Conservation (phyloP, 2,113 vertebrate species). For the Laticauda laticaudata region DNA sequence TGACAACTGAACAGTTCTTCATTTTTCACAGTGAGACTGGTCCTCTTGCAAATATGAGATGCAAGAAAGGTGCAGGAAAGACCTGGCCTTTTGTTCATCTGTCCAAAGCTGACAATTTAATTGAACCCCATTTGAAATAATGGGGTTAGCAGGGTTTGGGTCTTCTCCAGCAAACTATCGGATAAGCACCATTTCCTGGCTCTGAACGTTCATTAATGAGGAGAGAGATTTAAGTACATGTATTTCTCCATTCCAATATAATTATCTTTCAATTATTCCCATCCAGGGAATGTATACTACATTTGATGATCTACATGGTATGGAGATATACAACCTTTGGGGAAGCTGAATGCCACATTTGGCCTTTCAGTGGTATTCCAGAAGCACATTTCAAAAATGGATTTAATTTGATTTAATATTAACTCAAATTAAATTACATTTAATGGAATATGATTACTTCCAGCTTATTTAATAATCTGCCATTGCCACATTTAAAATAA, state of each 20-base stretch:
- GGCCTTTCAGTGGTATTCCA: neutral
- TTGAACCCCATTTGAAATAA: conserved; percentile 64
- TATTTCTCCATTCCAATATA: neutral
- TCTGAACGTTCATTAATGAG: conserved; percentile 54
- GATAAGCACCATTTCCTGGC: conserved; percentile 64
- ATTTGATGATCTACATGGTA: neutral
- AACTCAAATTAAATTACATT: neutral
- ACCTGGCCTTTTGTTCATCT: conserved; percentile 56
- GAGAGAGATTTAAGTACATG: neutral
- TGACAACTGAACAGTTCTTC: conserved; percentile 54
- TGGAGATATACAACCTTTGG: neutral
- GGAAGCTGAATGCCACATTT: neutral
- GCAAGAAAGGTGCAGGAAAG: neutral
- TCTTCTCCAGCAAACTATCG: conserved; percentile 54
- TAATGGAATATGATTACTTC: neutral
- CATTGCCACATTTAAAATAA: neutral
- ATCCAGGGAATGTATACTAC: neutral
- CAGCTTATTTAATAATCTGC: neutral
- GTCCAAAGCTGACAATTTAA: conserved; percentile 70
- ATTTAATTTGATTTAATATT: neutral
- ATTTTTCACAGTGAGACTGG: conserved; percentile 30
- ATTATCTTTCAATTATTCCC: neutral
- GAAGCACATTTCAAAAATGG: neutral
- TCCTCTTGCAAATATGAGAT: conserved; percentile 39
- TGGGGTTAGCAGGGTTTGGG: conserved; percentile 64